Base-by-base conservation (phyloP, 2,113 vertebrate genomes). In the Dascyllus trimaculatus region DNA sequence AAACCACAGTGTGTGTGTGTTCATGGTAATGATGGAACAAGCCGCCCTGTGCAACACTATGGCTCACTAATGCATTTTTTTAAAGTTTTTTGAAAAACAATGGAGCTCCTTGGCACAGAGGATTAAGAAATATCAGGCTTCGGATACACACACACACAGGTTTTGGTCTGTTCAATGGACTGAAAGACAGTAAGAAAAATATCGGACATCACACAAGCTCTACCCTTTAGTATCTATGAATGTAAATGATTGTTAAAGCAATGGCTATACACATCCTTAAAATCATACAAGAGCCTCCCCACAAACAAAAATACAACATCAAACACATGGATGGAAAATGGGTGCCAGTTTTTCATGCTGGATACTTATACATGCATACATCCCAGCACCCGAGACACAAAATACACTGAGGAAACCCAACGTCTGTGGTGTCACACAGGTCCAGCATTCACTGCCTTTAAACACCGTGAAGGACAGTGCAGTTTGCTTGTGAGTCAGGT, bases 1-100 rank as follows among this genome's bases (percentile, higher is more conserved):
- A 75, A 75, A 60, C 54, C n/a, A 22, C n/a, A 49, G 46, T 15
- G 40, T 8, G 25, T 14, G 49, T 63, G 46, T 52, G 45, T 21
- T n/a, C 25, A 25, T 2, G 38, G 14, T 22, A 19, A 75, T 35
- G 35, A 65, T 38, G 48, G 29, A 49, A 54, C 13, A 22, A 1
- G 26, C 9, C 6, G 1, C 32, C 32, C 32, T 9, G 32, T 10
- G 32, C 32, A 35, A 35, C 32, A 10, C 32, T 8, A 8, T 9
- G 32, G 32, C 32, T 35, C 32, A 10, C 32, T 35, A 10, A 35
- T 10, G 32, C 1, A 35, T 35, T 35, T 17, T n/a, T 29, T 54
- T 25, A 19, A 2, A 49, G 48, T 10, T 19, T 14, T 24, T 9
- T 15, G 19, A 11, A 15, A 13, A 18, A 26, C 10, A 11, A 6